Percentiles rank a stretch among this genome's conserved stretches.
Conservation (phyloP, 2,888 invertebrate genomes). For the Rhingia campestris region DNA sequence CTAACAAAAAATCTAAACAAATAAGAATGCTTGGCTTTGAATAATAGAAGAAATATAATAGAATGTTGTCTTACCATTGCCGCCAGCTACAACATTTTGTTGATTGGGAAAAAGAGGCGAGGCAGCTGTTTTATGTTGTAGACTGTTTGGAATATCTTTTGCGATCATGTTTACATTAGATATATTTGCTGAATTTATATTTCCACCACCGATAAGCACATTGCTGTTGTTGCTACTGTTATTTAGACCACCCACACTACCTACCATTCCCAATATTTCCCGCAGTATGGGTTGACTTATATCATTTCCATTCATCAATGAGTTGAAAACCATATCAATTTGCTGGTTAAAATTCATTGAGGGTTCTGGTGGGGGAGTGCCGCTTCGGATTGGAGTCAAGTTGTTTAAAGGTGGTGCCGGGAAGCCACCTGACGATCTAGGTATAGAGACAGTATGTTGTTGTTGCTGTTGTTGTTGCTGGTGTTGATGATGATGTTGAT, state of each 20-base stretch:
- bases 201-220: slow-evolving; percentile 42
- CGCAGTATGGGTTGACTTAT: slow-evolving; percentile 82
- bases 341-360: slow-evolving; percentile 81
- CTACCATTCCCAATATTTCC: slow-evolving; percentile 81
- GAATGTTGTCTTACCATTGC: slow-evolving; percentile 47
- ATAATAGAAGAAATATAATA: neutral
- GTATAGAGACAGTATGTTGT: slow-evolving; percentile 48
- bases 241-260: slow-evolving; percentile 68
- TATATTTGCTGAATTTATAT: slow-evolving; percentile 40
- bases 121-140: slow-evolving; percentile 54
- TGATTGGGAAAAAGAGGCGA: slow-evolving; percentile 65
- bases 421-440: slow-evolving; percentile 62
- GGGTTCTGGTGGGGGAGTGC: slow-evolving; percentile 75
- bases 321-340: slow-evolving; percentile 82
- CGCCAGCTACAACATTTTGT: slow-evolving; percentile 55
- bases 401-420: slow-evolving; percentile 35
- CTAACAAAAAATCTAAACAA: slow-evolving; percentile 58
- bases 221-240: slow-evolving; percentile 62
- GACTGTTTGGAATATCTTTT: slow-evolving; percentile 52
- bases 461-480: slow-evolving; percentile 68
- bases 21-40: neutral
- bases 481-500: slow-evolving; percentile 77
- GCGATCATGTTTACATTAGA: slow-evolving; percentile 32
- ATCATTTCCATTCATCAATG: slow-evolving; percentile 82
- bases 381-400: slow-evolving; percentile 30